These are phyloP conservation scores for Eptatretus burgeri DNA, from an alignment of 2,113 vertebrate genomes.

Conservation along the genomic window DNA sequence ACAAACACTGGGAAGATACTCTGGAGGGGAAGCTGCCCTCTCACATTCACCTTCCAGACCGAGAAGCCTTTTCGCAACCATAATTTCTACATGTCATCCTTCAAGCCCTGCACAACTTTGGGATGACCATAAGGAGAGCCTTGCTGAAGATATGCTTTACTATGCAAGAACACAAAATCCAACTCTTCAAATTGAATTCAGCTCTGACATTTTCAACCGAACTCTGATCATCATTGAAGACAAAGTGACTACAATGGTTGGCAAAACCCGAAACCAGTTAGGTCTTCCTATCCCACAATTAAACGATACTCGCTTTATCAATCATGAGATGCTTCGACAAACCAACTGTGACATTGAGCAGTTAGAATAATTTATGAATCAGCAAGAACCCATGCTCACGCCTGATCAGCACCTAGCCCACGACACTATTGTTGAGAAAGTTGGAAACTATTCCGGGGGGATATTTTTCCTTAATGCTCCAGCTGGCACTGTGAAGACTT, in stretches of 20 bases:
- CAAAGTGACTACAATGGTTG: background rate
- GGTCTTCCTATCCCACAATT: background rate
- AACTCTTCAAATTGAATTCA: no score
- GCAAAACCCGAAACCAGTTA: background rate
- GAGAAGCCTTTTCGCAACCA: background rate
- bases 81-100: background rate
- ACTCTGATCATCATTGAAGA: background rate
- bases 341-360: no score
- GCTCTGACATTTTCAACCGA: no score
- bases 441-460: background rate
- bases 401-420: background rate
- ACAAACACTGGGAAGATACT: background rate
- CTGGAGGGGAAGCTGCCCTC: background rate
- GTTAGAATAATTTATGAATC: background rate
- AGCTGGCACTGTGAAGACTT: background rate
- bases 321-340: no score
- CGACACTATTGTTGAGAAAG: background rate
- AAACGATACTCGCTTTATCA: no score
- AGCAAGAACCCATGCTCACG: background rate
- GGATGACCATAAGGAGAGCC: no score
- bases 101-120: background rate
- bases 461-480: background rate
- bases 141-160: no score
- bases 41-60: background rate
- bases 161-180: no score